Evolutionary conservation across 2,888 invertebrate genomes (phyloP).

Genomic region (Ophioninae sp.): DNA sequence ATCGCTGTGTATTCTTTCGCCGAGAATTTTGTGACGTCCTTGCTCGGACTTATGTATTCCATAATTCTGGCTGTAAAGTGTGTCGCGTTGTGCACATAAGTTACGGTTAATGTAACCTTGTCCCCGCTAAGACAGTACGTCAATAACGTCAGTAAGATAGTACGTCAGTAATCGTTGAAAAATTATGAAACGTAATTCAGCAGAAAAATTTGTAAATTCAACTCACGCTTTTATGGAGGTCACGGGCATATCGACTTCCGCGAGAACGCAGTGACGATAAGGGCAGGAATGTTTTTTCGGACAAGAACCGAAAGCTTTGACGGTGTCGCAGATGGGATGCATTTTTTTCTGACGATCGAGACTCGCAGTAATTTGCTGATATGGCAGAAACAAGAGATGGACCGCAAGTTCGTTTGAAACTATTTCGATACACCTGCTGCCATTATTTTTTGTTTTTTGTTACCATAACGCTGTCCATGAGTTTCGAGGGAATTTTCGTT

Average conservation of each 20-base stretch:
- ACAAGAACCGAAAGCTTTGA: slow-evolving; percentile 87
- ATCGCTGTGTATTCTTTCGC: slow-evolving; percentile 68
- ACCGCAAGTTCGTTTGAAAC: neutral
- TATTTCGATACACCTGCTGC: neutral
- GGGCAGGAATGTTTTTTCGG: slow-evolving; percentile 83
- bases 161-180: neutral
- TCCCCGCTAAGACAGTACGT: slow-evolving; percentile 71
- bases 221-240: slow-evolving; percentile 79
- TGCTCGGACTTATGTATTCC: slow-evolving; percentile 77
- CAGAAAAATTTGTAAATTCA: neutral
- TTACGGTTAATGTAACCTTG: slow-evolving; percentile 70
- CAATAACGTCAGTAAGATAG: too few relatives aligned
- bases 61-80: slow-evolving; percentile 84
- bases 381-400: slow-evolving; percentile 1
- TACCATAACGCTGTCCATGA: slow-evolving; percentile 76
- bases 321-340: slow-evolving; percentile 84
- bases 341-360: slow-evolving; percentile 80
- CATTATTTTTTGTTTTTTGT: neutral
- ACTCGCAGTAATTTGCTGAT: slow-evolving; percentile 67
- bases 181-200: neutral
- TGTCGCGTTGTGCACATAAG: slow-evolving; percentile 83
- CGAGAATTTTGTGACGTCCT: slow-evolving; percentile 63
- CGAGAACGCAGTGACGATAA: slow-evolving; percentile 84
- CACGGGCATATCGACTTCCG: slow-evolving; percentile 82
- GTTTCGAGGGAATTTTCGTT: slow-evolving; percentile 70